Evolutionary conservation across 2,888 invertebrate species (phyloP).

Genomic region (Rhamnusium bicolor): DNA sequence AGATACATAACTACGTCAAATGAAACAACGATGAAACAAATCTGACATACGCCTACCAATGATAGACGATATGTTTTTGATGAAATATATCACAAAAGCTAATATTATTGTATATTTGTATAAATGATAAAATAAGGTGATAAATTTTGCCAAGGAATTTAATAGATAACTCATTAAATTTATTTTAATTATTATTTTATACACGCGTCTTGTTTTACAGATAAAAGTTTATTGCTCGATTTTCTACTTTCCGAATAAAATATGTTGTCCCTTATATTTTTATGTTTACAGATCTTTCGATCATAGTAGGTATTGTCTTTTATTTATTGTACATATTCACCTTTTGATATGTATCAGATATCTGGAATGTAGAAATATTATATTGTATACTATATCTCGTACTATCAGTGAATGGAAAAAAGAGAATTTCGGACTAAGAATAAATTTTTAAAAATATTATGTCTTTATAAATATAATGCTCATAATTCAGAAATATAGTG

Average conservation of each 20-base stretch:
- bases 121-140: neutral
- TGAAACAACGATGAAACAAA: neutral
- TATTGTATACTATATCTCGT: neutral
- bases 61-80: neutral
- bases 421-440: neutral
- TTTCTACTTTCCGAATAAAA: neutral
- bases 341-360: neutral
- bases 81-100: neutral
- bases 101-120: neutral
- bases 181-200: constrained; percentile 1
- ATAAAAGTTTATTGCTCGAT: neutral
- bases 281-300: neutral
- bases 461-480: too few relatives aligned
- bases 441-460: too few relatives aligned
- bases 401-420: neutral
- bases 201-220: neutral
- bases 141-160: constrained; percentile 3
- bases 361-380: too few relatives aligned
- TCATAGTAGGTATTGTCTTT: neutral
- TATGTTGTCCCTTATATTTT: neutral
- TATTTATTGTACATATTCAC: neutral
- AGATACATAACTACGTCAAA: neutral
- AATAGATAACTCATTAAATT: neutral
- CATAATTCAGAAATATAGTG: too few relatives aligned
- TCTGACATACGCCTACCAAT: neutral